Evolutionary conservation across 2,888 invertebrate species (phyloP).

Genomic region (Podotricha telesiphe): DNA sequence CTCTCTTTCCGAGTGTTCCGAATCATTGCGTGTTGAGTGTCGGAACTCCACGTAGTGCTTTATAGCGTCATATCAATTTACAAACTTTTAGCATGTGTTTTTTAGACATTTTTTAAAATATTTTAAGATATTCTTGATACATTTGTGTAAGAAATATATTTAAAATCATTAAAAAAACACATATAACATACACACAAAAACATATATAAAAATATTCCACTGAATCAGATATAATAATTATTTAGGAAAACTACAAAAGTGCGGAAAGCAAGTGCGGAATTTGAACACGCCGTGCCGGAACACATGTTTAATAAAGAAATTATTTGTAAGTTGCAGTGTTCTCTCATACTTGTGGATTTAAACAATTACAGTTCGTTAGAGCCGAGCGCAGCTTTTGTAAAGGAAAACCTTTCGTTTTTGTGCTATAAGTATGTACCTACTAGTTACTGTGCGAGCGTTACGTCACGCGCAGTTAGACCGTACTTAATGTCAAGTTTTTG

Average conservation of each 20-base stretch:
- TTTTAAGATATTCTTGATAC: too few species aligned
- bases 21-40: too few species aligned
- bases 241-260: slow-evolving; percentile 12
- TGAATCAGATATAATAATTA: slow-evolving; percentile 9
- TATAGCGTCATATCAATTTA: too few species aligned
- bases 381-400: slow-evolving; percentile 63
- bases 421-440: slow-evolving; percentile 41
- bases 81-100: too few species aligned
- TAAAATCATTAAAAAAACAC: too few species aligned
- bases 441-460: slow-evolving; percentile 9
- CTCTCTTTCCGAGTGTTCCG: too few species aligned
- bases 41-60: too few species aligned
- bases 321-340: slow-evolving; percentile 41
- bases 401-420: slow-evolving; percentile 69
- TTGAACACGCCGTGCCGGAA: slow-evolving; percentile 25
- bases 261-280: slow-evolving; percentile 6
- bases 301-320: slow-evolving; percentile 41
- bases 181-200: too few species aligned
- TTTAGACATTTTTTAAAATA: too few species aligned
- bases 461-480: slow-evolving; percentile 14
- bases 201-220: background rate
- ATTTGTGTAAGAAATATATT: too few species aligned
- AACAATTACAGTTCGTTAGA: slow-evolving; percentile 75
- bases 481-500: background rate
- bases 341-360: slow-evolving; percentile 66